Evolutionary conservation across 2,113 vertebrate species (phyloP).

Genomic region (Phyllostomus hastatus): DNA sequence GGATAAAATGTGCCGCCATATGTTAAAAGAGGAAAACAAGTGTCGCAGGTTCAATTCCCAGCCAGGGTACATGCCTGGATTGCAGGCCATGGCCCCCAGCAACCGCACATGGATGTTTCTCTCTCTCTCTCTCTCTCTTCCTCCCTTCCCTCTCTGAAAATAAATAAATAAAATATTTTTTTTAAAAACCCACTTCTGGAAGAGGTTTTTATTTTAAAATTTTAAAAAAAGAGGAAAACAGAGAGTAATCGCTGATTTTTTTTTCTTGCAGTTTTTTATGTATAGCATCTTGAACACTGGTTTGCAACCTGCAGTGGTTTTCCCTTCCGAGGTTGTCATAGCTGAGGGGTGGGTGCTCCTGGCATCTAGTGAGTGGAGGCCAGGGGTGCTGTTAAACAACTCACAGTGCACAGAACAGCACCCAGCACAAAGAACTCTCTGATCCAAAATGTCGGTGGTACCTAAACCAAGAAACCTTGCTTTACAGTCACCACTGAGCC

Average conservation of each 20-base stretch:
- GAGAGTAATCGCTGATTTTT: constrained; percentile 45
- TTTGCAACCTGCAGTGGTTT: not conserved
- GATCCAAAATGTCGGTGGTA: not conserved
- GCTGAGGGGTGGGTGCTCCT: not conserved
- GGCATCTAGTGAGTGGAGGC: not conserved
- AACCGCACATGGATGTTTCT: too few species aligned
- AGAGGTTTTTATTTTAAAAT: too few species aligned
- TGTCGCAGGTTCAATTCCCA: too few species aligned
- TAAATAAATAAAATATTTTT: too few species aligned
- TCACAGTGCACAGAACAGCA: not conserved
- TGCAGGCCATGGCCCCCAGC: too few species aligned
- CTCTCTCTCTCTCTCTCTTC: too few species aligned
- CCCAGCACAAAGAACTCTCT: not conserved
- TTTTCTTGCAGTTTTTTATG: constrained; percentile 33
- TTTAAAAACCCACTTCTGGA: too few species aligned
- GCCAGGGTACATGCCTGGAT: too few species aligned
- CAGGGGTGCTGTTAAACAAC: not conserved
- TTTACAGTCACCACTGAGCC: not conserved
- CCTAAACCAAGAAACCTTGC: not conserved
- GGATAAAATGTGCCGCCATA: constrained; percentile 56
- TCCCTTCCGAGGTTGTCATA: not conserved
- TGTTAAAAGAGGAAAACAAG: constrained; percentile 52
- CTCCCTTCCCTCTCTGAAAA: too few species aligned
- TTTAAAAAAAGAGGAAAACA: not conserved
- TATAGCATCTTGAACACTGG: not conserved